A percentile compares a stretch with the other conserved stretches of the same genome.
phyloP scores from a whole-genome alignment of 2,888 invertebrate genomes.

The Blastobasis adustella region DNA sequence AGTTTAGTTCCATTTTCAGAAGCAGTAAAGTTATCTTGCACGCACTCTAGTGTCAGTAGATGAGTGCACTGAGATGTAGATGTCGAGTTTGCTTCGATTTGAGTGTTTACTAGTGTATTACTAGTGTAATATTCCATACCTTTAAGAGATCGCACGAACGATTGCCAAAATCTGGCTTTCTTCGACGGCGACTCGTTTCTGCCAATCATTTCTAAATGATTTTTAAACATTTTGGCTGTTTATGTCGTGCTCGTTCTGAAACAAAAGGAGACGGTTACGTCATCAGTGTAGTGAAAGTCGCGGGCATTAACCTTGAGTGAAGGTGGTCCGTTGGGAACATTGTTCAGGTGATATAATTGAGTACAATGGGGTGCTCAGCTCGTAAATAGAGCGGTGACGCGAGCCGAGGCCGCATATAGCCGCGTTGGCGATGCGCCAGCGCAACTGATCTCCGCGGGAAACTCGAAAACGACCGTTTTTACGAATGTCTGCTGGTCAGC shows the following conservation, averaged over 20 bases:
- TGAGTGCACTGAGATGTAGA: background rate
- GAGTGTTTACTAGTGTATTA: background rate
- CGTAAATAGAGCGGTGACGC: slow-evolving; percentile 71
- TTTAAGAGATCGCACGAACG: slow-evolving; percentile 93
- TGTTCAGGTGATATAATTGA: slow-evolving; percentile 62
- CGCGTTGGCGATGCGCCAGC: slow-evolving; percentile 54
- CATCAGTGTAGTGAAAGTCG: background rate
- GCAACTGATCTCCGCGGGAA: slow-evolving; percentile 44
- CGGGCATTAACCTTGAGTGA: slow-evolving; percentile 43
- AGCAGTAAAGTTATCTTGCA: too few relatives aligned
- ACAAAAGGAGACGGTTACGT: slow-evolving; percentile 26
- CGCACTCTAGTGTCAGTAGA: too few relatives aligned
- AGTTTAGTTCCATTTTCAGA: too few relatives aligned
- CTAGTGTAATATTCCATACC: slow-evolving; percentile 76
- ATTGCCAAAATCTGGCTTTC: slow-evolving; percentile 96
- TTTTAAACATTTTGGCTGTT: slow-evolving; percentile 89
- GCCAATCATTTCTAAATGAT: slow-evolving; percentile 94
- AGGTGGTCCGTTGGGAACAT: slow-evolving; percentile 28
- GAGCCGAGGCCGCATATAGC: slow-evolving; percentile 59
- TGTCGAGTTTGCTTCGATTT: background rate
- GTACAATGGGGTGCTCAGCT: slow-evolving; percentile 52
- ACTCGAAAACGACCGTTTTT: slow-evolving; percentile 64
- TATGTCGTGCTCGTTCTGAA: slow-evolving; percentile 86
- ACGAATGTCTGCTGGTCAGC: slow-evolving; percentile 60
- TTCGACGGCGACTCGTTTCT: slow-evolving; percentile 93